Conservation (phyloP, 2,113 vertebrate species). For the Brienomyrus longianalis region DNA sequence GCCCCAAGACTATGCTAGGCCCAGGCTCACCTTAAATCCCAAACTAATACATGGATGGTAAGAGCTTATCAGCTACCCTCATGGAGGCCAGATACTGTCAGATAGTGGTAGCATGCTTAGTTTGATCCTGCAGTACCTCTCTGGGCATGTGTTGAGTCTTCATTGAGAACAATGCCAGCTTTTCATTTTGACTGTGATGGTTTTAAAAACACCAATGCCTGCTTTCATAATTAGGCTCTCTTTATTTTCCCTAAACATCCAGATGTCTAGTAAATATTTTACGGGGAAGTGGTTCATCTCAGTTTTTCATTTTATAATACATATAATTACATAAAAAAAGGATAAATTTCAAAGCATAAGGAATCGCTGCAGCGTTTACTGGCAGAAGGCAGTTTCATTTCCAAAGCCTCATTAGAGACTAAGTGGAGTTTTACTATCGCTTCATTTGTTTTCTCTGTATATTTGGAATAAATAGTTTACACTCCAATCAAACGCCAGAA, state of each 20-base stretch:
- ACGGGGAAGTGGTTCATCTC: background rate
- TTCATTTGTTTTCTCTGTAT: background rate
- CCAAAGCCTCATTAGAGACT: background rate
- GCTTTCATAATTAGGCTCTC: background rate
- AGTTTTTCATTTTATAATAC: background rate
- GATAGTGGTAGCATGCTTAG: background rate
- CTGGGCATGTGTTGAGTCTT: background rate
- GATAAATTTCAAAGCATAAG: background rate
- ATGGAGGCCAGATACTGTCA: background rate
- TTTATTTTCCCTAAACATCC: background rate
- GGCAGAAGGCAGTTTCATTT: background rate
- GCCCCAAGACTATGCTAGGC: background rate
- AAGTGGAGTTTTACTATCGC: constrained; percentile 22
- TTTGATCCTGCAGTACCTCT: background rate
- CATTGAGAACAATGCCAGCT: background rate
- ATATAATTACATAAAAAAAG: background rate
- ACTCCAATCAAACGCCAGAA: background rate
- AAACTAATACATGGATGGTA: background rate
- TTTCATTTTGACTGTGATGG: background rate
- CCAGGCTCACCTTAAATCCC: background rate
- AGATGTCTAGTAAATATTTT: constrained; percentile 13
- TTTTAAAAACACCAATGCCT: background rate
- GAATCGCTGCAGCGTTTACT: background rate
- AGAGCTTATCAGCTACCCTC: background rate
- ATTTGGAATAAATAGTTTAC: background rate